Evolutionary conservation across 2,113 vertebrate species (phyloP), one percentile per base, ranked within the genome.

Genomic region (Beaufortia kweichowensis): DNA sequence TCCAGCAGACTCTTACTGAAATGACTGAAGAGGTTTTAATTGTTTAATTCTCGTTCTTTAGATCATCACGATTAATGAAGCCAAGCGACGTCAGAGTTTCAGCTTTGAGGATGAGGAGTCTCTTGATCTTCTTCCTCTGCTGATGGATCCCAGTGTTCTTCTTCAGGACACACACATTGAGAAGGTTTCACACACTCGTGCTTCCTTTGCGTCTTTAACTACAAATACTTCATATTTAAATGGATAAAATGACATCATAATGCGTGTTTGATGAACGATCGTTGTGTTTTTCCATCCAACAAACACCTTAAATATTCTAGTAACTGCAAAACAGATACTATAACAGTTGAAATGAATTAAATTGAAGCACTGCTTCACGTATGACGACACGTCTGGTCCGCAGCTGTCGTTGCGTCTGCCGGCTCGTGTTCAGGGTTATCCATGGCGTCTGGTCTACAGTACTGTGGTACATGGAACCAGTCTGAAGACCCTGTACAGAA

Each of bases 11-110:
- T n/a, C n/a, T 5, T 1, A 31, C n/a, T 5, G 9, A 35, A 35
- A 35, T 35, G 33, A 35, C 33, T 35, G n/a, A n/a, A n/a, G n/a
- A n/a, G n/a, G n/a, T n/a, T n/a, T n/a, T n/a, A n/a, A n/a, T n/a
- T n/a, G n/a, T n/a, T n/a, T n/a, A n/a, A n/a, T n/a, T n/a, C n/a
- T 26, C 6, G 14, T 66, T 14, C 12, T 61, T 26, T 71, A 99
- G 97, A 99, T 99, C 79, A 98, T 99, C 86, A 99, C 96, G 0
- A 92, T 98, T 4, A 94, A 98, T 78, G 96, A 99, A 89, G 96
- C 96, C 0, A 98, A 95, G 79, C 94, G 96, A 11, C 87, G 96
- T 39, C 95, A 95, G 90, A 98, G 97, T 3, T 89, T 95, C 85
- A 96, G 94, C 88, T 95, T 92, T 71, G 94, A 98, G 0, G 93